Evolutionary conservation across 1,140 invertebrate species (phyloP).

Genomic region (Cotesia chilonis): DNA sequence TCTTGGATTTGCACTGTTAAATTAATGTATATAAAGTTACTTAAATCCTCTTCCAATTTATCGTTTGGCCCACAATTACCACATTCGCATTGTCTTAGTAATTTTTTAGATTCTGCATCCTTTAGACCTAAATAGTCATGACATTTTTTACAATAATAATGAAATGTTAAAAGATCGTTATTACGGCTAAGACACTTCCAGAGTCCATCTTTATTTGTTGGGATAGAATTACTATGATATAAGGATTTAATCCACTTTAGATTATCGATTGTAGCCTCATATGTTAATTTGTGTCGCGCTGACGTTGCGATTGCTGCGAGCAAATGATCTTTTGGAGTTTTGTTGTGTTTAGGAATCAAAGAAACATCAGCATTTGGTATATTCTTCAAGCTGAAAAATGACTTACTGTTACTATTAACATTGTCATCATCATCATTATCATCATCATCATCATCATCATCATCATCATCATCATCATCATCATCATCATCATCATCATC

Average conservation of each 20-base stretch:
- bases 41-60: not conserved
- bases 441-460: too few species aligned
- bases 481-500: too few species aligned
- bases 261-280: constrained; percentile 7
- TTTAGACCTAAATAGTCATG: constrained; percentile 17
- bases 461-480: too few species aligned
- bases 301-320: constrained; percentile 3
- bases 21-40: constrained; percentile 21
- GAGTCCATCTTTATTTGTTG: not conserved
- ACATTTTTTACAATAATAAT: constrained; percentile 16
- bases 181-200: constrained; percentile 26
- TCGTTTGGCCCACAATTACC: not conserved
- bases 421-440: too few species aligned
- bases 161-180: too few species aligned
- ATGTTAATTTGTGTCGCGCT: not conserved
- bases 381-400: constrained; percentile 15
- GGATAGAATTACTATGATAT: constrained; percentile 18
- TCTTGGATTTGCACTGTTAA: constrained; percentile 30
- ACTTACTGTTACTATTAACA: not conserved
- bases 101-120: not conserved
- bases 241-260: constrained; percentile 18
- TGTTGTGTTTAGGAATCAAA: constrained; percentile 1
- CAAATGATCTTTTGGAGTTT: constrained; percentile 9
- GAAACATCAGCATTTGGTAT: constrained; percentile 11
- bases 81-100: constrained; percentile 7